Evolutionary conservation across 1,140 invertebrate species (phyloP).

Genomic region (Eurosta solidaginis): DNA sequence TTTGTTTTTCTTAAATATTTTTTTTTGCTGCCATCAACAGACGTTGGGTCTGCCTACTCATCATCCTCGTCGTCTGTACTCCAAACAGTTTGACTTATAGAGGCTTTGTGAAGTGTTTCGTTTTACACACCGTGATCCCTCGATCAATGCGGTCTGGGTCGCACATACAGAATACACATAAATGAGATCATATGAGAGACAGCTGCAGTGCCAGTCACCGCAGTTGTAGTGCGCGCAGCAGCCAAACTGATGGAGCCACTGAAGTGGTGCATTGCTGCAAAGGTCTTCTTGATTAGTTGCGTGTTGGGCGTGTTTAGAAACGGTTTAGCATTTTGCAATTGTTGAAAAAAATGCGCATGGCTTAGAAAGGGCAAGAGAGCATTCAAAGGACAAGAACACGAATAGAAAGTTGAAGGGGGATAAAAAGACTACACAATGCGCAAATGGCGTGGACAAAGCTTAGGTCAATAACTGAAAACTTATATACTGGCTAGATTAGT

Average conservation of each 20-base stretch:
- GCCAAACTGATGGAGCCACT: background rate
- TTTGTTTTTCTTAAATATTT: background rate
- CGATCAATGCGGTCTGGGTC: background rate
- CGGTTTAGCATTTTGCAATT: slow-evolving; percentile 7
- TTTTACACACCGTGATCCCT: background rate
- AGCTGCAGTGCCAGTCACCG: slow-evolving; percentile 6
- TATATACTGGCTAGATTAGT: background rate
- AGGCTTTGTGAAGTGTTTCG: slow-evolving; percentile 12
- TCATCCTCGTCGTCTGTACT: slow-evolving; percentile 1
- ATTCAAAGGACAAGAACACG: background rate
- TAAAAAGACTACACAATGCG: background rate
- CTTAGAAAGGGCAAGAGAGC: background rate
- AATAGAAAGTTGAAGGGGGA: no score
- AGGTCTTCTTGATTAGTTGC: slow-evolving; percentile 20
- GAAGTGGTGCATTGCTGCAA: slow-evolving; percentile 23
- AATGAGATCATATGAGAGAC: background rate
- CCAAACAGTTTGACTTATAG: slow-evolving; percentile 12
- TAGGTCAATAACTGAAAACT: background rate
- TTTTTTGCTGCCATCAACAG: background rate
- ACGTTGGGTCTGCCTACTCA: background rate
- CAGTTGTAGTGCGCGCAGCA: background rate
- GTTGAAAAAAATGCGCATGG: background rate
- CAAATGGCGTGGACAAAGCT: background rate
- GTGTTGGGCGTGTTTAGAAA: slow-evolving; percentile 18
- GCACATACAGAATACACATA: background rate